Conservation (phyloP, 1,140 invertebrate species). For the Alviniconcha marisindica region DNA sequence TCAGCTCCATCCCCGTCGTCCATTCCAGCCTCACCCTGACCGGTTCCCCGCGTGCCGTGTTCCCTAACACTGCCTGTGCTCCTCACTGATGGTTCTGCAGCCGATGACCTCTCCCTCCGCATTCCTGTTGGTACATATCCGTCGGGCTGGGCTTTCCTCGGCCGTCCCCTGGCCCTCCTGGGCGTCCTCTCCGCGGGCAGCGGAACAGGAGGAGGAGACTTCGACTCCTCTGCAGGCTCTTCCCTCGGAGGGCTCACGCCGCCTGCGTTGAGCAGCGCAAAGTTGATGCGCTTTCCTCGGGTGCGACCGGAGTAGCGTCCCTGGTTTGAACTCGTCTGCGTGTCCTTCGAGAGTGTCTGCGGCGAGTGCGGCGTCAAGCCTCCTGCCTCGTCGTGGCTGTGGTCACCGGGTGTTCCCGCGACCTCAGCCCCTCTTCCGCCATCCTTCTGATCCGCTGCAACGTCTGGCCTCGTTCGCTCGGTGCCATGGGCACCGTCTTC, state of each 20-base stretch:
- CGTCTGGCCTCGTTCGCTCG: not conserved
- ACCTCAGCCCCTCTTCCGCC: no score
- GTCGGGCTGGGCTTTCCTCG: not conserved
- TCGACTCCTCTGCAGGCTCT: not conserved
- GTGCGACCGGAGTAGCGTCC: not conserved
- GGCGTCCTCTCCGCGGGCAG: not conserved
- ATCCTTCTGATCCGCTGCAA: no score
- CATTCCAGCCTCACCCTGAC: no score
- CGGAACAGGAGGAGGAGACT: not conserved
- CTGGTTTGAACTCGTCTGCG: not conserved
- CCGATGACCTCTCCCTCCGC: no score
- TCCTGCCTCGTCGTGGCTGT: no score
- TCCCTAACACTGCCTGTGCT: no score
- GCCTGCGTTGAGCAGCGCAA: conserved; percentile 24
- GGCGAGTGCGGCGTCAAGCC: not conserved
- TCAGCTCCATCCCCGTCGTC: no score
- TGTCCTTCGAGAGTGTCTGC: not conserved
- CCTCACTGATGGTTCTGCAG: no score
- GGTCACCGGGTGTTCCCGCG: no score
- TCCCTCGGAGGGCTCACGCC: not conserved
- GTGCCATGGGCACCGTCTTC: no score
- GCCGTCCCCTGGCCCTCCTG: not conserved
- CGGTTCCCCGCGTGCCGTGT: no score
- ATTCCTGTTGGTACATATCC: no score
- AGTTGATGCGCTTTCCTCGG: conserved; percentile 25